These are phyloP conservation scores for Cyclina sinensis DNA, from an alignment of 1,140 invertebrate genomes.

Conservation along the genomic window DNA sequence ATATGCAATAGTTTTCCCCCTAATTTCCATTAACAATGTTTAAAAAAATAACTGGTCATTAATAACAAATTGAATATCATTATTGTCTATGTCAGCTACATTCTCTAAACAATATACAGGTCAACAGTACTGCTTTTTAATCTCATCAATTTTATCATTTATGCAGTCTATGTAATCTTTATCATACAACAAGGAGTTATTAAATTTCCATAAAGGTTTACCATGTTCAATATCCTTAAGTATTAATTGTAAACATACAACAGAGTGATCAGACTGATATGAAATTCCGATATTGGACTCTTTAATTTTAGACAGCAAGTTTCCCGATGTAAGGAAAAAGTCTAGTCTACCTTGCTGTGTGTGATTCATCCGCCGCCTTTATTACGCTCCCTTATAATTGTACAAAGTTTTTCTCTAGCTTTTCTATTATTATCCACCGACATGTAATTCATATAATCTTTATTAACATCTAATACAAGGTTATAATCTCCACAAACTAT, in stretches of 20 bases:
- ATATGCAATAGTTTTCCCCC: slow-evolving; percentile 40
- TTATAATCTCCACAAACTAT: background rate
- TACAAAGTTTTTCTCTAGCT: background rate
- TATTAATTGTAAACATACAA: background rate
- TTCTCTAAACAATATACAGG: slow-evolving; percentile 18
- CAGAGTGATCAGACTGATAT: background rate
- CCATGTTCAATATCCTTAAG: background rate
- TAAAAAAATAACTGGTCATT: slow-evolving; percentile 34
- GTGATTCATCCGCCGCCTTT: background rate
- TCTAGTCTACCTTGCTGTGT: background rate
- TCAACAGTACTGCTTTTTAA: slow-evolving; percentile 7
- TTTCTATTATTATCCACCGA: background rate
- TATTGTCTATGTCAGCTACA: background rate
- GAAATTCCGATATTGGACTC: background rate
- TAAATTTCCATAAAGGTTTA: slow-evolving; percentile 44
- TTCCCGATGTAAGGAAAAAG: background rate
- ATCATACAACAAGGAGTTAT: slow-evolving; percentile 29
- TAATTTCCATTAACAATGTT: slow-evolving; percentile 17
- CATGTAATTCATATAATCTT: background rate
- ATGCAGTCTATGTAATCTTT: background rate
- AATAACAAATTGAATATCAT: background rate
- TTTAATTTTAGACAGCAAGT: background rate
- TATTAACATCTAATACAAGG: background rate
- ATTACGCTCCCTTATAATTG: no score
- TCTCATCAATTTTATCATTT: background rate